Percentiles rank a stretch among this genome's conserved stretches.
Conservation (phyloP, 2,113 vertebrate species). For the Odontophorus gujanensis region DNA sequence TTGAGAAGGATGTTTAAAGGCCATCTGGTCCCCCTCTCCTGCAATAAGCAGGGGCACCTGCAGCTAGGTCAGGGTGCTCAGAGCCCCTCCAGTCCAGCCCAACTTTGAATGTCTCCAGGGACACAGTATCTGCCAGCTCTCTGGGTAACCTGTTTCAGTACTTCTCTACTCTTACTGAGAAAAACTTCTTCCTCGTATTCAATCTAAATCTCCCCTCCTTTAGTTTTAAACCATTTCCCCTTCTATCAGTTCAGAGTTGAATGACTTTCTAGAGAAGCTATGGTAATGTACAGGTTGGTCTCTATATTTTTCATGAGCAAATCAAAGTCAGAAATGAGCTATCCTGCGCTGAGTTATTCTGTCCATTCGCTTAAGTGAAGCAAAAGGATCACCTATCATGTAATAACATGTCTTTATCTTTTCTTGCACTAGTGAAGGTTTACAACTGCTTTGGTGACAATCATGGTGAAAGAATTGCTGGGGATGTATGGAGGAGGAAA, state of each 20-base stretch:
- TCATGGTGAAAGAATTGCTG: not conserved
- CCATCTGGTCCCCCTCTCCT: too few species aligned
- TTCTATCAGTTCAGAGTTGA: not conserved
- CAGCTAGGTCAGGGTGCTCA: too few species aligned
- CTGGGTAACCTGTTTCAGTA: too few species aligned
- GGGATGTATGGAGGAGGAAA: not conserved
- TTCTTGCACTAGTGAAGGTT: not conserved
- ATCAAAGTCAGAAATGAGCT: not conserved
- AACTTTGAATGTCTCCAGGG: too few species aligned
- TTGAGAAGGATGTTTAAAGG: not conserved
- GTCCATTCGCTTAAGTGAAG: not conserved
- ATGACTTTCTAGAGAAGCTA: not conserved
- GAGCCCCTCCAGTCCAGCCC: too few species aligned
- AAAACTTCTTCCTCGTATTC: too few species aligned
- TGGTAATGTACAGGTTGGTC: not conserved
- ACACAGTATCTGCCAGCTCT: too few species aligned
- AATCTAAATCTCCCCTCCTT: too few species aligned
- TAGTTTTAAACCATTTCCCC: too few species aligned
- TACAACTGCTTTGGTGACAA: not conserved
- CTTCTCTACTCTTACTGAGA: too few species aligned
- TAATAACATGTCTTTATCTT: not conserved
- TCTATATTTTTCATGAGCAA: not conserved
- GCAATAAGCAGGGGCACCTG: too few species aligned
- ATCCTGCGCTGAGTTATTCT: not conserved
- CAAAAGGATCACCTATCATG: not conserved